These are phyloP conservation scores for Heptranchias perlo DNA, from an alignment of 2,113 vertebrate genomes.

Conservation along the genomic window DNA sequence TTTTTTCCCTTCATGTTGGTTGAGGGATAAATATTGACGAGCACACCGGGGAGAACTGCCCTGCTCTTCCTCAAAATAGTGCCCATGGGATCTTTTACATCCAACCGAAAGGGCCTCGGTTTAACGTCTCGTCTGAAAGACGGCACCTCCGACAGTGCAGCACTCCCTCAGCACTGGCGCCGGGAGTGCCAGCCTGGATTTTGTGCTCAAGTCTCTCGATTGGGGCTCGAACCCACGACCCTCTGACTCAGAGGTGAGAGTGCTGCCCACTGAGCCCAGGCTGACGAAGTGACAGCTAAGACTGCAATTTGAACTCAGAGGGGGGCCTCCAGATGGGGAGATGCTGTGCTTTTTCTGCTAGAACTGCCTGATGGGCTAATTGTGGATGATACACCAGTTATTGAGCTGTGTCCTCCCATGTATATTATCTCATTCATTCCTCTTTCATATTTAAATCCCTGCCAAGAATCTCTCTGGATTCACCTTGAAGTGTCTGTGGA, in stretches of 20 bases:
- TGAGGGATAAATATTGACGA: too few species aligned
- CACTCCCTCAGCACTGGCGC: too few species aligned
- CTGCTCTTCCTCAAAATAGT: too few species aligned
- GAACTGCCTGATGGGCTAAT: neutral
- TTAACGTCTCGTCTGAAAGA: too few species aligned
- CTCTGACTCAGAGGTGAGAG: neutral
- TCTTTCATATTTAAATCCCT: neutral
- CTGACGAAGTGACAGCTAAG: neutral
- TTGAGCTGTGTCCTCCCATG: neutral
- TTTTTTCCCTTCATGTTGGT: too few species aligned
- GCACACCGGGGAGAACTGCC: too few species aligned
- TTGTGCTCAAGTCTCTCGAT: neutral
- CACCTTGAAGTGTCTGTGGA: conserved; percentile 7
- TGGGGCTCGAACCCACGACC: neutral
- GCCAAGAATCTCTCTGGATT: neutral
- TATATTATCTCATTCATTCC: neutral
- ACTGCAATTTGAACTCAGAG: neutral
- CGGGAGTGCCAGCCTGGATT: too few species aligned
- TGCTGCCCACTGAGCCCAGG: too few species aligned
- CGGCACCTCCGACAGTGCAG: too few species aligned
- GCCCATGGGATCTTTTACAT: too few species aligned
- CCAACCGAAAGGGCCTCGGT: too few species aligned
- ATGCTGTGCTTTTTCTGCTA: neutral
- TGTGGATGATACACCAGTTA: neutral
- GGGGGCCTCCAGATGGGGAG: neutral